Percentiles rank a stretch among this genome's conserved stretches.
phyloP scores from a whole-genome alignment of 2,113 vertebrate species.

The Pachyramphus minor region DNA sequence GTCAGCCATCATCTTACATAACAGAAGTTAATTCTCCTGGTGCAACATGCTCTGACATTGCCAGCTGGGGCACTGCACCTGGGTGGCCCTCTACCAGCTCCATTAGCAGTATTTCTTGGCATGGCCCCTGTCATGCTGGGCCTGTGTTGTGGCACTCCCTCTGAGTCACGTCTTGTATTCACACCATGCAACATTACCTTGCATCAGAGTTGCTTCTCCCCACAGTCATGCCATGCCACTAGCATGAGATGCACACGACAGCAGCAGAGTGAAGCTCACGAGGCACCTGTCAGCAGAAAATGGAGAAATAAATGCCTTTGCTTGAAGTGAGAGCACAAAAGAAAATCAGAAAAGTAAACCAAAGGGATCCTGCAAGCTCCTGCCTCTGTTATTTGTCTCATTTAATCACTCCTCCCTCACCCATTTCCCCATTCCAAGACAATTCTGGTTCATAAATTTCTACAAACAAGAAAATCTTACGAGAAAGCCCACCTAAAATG shows the following conservation, averaged over 20 bases:
- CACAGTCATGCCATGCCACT: background rate
- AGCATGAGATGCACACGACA: accelerated
- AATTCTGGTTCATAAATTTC: background rate
- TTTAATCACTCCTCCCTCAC: background rate
- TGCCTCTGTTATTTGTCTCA: background rate
- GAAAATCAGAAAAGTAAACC: background rate
- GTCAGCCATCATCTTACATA: background rate
- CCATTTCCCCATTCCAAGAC: accelerated
- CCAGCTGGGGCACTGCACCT: background rate
- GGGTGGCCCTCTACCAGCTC: background rate
- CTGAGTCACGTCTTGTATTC: background rate
- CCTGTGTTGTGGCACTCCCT: background rate
- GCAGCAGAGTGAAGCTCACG: background rate
- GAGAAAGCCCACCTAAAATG: background rate
- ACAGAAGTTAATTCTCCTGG: background rate
- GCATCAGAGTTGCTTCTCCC: background rate
- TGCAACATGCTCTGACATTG: background rate
- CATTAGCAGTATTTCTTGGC: background rate
- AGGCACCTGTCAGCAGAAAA: background rate
- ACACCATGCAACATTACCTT: background rate
- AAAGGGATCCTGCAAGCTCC: background rate
- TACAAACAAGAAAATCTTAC: background rate
- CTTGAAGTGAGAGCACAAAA: background rate
- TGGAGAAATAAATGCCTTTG: background rate
- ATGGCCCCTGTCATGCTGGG: background rate